Percentiles rank a stretch among this genome's conserved stretches.
These are phyloP conservation scores for Diarsia rubi DNA, from an alignment of 2,888 invertebrate genomes.

Conservation along the genomic window DNA sequence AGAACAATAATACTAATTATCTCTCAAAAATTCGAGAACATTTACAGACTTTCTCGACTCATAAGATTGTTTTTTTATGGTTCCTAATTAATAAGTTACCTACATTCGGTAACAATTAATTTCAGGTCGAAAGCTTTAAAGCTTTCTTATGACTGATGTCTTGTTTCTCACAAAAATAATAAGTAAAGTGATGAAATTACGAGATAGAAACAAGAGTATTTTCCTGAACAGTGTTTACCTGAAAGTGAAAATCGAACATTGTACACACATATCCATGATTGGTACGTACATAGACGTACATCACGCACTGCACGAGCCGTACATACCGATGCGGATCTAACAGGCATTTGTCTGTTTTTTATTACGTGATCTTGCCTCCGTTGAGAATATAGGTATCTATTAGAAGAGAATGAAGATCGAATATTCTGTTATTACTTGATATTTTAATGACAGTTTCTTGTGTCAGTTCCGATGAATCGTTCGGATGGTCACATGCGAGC, in stretches of 20 bases:
- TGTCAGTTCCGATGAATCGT: conserved; percentile 88
- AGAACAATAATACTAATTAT: conserved; percentile 45
- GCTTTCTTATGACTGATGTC: neutral
- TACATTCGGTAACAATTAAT: neutral
- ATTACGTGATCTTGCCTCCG: conserved; percentile 70
- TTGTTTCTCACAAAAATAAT: conserved; percentile 10
- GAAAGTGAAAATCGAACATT: conserved; percentile 87
- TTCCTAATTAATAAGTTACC: neutral
- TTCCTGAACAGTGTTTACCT: conserved; percentile 70
- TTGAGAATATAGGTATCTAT: conserved; percentile 72
- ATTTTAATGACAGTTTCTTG: conserved; percentile 87
- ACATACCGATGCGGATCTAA: conserved; percentile 70
- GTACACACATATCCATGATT: conserved; percentile 74
- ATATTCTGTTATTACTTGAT: conserved; percentile 82
- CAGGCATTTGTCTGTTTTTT: conserved; percentile 70
- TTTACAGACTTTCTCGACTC: conserved; percentile 35
- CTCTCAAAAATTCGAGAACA: conserved; percentile 48
- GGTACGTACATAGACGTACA: conserved; percentile 67
- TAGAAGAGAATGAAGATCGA: conserved; percentile 75
- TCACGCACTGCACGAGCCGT: conserved; percentile 75
- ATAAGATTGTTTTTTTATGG: neutral
- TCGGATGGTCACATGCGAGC: conserved; percentile 87
- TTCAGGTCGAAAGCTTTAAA: neutral
- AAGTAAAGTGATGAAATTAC: conserved; percentile 22
- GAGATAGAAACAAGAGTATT: conserved; percentile 50